Percentiles rank a stretch among this genome's conserved stretches.
phyloP scores from a whole-genome alignment of 2,113 vertebrate genomes.

The Notothenia coriiceps region DNA sequence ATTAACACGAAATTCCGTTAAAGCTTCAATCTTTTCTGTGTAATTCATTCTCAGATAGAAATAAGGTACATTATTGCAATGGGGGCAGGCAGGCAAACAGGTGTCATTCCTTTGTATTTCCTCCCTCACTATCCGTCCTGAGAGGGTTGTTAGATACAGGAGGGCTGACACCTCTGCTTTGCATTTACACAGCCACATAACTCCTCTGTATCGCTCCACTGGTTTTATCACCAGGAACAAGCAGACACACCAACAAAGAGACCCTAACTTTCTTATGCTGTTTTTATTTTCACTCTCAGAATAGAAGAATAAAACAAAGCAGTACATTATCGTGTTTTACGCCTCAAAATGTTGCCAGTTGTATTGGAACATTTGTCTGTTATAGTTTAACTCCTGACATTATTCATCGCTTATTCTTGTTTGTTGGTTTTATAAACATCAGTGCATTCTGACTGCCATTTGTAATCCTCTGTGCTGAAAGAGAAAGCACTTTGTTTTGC shows the following conservation, averaged over 20 bases:
- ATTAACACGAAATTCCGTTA: slow-evolving; percentile 54
- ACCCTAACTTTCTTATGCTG: neutral
- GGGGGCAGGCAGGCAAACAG: slow-evolving; percentile 7
- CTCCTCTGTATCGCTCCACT: slow-evolving; percentile 18
- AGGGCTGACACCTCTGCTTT: slow-evolving; percentile 30
- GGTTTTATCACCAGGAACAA: slow-evolving; percentile 32
- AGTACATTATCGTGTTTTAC: neutral
- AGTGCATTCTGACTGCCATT: neutral
- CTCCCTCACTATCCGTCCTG: neutral
- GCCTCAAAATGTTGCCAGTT: neutral
- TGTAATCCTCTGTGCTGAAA: slow-evolving; percentile 1
- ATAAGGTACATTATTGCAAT: slow-evolving; percentile 37
- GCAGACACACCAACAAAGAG: slow-evolving; percentile 1
- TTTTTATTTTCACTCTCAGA: neutral
- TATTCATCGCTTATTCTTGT: slow-evolving; percentile 1
- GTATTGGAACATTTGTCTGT: neutral
- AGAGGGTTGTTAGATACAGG: neutral
- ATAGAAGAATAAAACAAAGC: slow-evolving; percentile 11
- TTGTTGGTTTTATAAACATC: slow-evolving; percentile 1
- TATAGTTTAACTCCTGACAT: slow-evolving; percentile 23
- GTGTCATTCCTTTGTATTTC: slow-evolving; percentile 27
- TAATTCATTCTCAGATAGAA: slow-evolving; percentile 59
- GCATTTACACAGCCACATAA: slow-evolving; percentile 26
- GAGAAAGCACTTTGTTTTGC: neutral
- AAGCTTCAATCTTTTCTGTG: slow-evolving; percentile 53